Conservation (phyloP, 1,140 invertebrate species). For the Lepidurus arcticus region DNA sequence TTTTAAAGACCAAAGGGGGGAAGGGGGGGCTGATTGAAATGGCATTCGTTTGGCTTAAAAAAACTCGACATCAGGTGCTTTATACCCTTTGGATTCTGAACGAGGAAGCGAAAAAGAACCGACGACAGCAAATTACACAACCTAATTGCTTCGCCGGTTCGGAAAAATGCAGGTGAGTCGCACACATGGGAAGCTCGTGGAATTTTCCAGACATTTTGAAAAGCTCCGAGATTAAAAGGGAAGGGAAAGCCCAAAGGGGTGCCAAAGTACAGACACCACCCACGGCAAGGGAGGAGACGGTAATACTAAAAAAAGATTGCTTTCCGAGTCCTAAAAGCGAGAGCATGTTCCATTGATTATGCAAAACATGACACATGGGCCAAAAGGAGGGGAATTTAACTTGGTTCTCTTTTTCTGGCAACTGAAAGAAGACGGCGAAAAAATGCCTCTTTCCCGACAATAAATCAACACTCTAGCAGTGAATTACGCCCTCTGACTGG, state of each 20-base stretch:
- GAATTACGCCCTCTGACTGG: no score
- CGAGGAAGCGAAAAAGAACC: no score
- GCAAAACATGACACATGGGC: constrained; percentile 18
- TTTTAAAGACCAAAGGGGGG: no score
- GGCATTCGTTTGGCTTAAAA: no score
- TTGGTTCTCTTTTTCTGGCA: neutral
- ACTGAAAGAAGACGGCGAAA: neutral
- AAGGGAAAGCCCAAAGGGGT: neutral
- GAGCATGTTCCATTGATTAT: constrained; percentile 19
- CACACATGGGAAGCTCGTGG: no score
- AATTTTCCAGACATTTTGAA: neutral
- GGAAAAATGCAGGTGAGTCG: neutral
- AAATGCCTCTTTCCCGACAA: neutral
- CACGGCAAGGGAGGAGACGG: neutral
- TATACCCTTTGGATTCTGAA: no score
- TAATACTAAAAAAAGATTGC: neutral
- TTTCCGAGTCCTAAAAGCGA: constrained; percentile 18
- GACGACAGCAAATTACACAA: neutral
- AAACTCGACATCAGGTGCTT: no score
- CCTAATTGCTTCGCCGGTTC: neutral
- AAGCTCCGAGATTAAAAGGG: neutral
- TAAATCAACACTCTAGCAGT: neutral
- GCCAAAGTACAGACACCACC: neutral
- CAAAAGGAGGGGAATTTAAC: constrained; percentile 1
- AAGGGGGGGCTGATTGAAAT: no score